Base-by-base conservation (phyloP, 1,140 invertebrate genomes). In the Whitmania pigra region DNA sequence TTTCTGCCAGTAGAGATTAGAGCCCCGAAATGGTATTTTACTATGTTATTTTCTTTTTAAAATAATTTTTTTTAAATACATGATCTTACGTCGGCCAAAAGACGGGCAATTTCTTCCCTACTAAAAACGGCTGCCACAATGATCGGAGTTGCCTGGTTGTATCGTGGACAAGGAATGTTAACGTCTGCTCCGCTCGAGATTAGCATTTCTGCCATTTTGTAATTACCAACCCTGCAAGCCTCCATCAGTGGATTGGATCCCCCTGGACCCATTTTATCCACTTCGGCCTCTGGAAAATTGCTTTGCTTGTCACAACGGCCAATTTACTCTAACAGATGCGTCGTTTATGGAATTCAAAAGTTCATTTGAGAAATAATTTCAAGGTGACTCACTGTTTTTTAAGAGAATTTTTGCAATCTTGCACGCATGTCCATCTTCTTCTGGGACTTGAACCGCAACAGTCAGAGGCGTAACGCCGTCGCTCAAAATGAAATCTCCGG, bases 111-210 rank as follows among this genome's bases (percentile, higher is more conserved):
- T 63, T 63, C 57, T 63, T 22, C 57, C 57, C 57, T 63, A 29
- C 69, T 29, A 27, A 66, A 71, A 17, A 71, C 43, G 18, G 69
- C 69, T n/a, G 73, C 73, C 9, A 73, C 57, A 20, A 66, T 53
- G 43, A 73, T 53, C 15, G 73, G 69, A 20, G 68, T 73, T 53
- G 73, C 73, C 22, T 73, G 27, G 20, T 73, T 73, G 53, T 66
- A 73, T 20, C 25, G 36, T 13, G 73, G 73, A 54, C 57, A 57
- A 53, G 55, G 43, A 17, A 31, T 29, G 27, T 73, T 67, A 0
- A 71, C 22, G 55, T 71, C 60, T n/a, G 73, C 73, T 22, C 63
- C 63, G 25, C 60, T 11, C 13, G 71, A 27, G 17, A 73, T n/a
- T 22, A 73, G 49, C 9, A 73, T n/a, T 57, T 73, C 43, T 17